Base-by-base conservation (phyloP, 2,113 vertebrate genomes). In the Andinoacara biseriatus region DNA sequence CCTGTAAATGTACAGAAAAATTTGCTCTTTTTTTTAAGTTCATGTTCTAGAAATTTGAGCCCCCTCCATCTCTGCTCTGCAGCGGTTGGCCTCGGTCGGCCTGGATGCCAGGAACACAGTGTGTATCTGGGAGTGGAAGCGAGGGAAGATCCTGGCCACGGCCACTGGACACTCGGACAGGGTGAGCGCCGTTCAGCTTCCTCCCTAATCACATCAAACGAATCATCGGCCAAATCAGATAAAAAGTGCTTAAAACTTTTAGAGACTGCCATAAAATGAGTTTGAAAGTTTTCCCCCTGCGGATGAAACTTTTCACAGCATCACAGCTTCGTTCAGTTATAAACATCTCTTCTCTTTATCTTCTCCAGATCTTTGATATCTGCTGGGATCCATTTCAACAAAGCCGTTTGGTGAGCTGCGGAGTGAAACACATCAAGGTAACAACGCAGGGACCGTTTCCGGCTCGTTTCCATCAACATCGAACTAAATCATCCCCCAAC, bases 121-220 rank as follows among this genome's bases (percentile, higher is more conserved):
- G 77, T 98, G 97, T 81, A 95, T 99, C 84, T 99, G 98, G 98
- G 98, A 99, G 92, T 99, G 98, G 98, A 97, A 95, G 90, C 97
- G 96, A 91, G 98, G 98, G 82, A 97, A 96, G 89, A 94, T 98
- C 61, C 94, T 99, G 92, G 97, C 98, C 10, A 96, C 97, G 8
- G 97, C 98, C 74, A 98, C 97, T 0, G 98, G 98, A 90, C 98
- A 99, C 93, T 98, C 98, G 3, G 94, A 94, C 83, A 81, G 93
- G 86, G 95, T 95, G 79, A 69, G 61, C n/a, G 46, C 38, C 11
- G 1, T 26, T 26, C n/a, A 5, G n/a, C 35, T 24, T 5, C 7
- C n/a, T 65, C 35, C 14, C 10, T 14, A 18, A 17, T 49, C 46
- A 49, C n/a, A n/a, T n/a, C n/a, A n/a, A n/a, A n/a, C n/a, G 58